phyloP scores from a whole-genome alignment of 2,888 invertebrate species.

The Blomia tropicalis region DNA sequence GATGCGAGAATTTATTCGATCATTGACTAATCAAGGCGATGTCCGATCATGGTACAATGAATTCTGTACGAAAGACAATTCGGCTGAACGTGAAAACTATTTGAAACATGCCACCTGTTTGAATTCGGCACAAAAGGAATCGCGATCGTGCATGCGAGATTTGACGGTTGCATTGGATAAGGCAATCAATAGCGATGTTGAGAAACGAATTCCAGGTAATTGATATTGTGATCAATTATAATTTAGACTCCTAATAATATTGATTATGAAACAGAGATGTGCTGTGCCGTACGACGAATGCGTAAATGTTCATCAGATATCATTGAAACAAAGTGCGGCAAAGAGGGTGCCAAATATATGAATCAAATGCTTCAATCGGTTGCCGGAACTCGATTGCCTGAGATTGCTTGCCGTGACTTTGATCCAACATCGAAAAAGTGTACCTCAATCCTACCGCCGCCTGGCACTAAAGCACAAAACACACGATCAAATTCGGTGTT shows the following conservation, averaged over 20 bases:
- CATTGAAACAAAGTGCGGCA: conserved; percentile 24
- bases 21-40: conserved; percentile 18
- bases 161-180: conserved; percentile 24
- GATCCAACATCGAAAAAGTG: conserved; percentile 20
- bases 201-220: conserved; percentile 23
- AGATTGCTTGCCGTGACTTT: conserved; percentile 25
- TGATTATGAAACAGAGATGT: conserved; percentile 19
- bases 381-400: conserved; percentile 23
- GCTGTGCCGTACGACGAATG: conserved; percentile 25
- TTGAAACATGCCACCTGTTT: conserved; percentile 23
- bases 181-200: conserved; percentile 21
- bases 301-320: conserved; percentile 22
- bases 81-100: conserved; percentile 21
- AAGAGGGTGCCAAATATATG: conserved; percentile 22
- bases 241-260: background rate
- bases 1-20: conserved; percentile 26
- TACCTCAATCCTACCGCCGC: conserved; percentile 22
- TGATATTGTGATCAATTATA: background rate
- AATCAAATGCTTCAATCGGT: conserved; percentile 20
- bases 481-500: conserved; percentile 23
- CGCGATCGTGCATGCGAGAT: conserved; percentile 21
- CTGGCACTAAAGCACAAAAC: conserved; percentile 23
- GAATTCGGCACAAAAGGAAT: conserved; percentile 17
- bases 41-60: conserved; percentile 18
- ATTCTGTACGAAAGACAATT: conserved; percentile 23